Base-by-base conservation (phyloP, 2,113 vertebrate species). In the Paedocypris sp. region DNA sequence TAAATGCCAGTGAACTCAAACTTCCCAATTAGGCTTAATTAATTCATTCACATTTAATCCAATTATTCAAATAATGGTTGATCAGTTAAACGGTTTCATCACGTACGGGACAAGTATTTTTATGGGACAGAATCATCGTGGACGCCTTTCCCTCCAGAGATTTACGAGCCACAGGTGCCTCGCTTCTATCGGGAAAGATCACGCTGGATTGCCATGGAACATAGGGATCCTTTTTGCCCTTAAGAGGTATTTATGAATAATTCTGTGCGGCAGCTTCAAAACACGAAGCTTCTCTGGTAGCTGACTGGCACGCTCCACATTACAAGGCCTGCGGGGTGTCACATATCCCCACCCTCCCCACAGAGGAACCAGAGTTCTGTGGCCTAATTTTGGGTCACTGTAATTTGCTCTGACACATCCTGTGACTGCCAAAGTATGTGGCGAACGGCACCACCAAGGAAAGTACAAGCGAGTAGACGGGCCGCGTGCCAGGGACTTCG, bases 301-400 rank as follows among this genome's bases (percentile, higher is more conserved):
- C 22, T 38, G 49, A 28, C 39, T 25, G 59, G 56, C 59, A 36
- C 42, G 28, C 31, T 29, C 54, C 53, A 38, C 26, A 38, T 29
- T 36, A 29, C 52, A 56, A 56, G 35, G 52, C 22, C 36, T 56
- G 52, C 52, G 49, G 50, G 35, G 51, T 50, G 29, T 62, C 60
- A 19, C 36, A 23, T 62, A 15, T 57, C 45, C 42, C 32, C 42
- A 39, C 41, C 36, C 29, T n/a, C 29, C 11, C 10, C 5, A 15
- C 15, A 6, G 13, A 33, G 56, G 42, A 60, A 33, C 53, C 19
- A 22, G 31, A 41, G 48, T 38, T 53, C 64, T 60, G 26, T 60
- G 32, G 58, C 35, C 60, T 64, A 52, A 60, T 51, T 63, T 69
- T 64, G 47, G 60, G 25, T 15, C 36, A 28, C 25, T 64, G 61